These are phyloP conservation scores for Ischnus inquisitorius DNA, from an alignment of 2,888 invertebrate species.

Conservation along the genomic window DNA sequence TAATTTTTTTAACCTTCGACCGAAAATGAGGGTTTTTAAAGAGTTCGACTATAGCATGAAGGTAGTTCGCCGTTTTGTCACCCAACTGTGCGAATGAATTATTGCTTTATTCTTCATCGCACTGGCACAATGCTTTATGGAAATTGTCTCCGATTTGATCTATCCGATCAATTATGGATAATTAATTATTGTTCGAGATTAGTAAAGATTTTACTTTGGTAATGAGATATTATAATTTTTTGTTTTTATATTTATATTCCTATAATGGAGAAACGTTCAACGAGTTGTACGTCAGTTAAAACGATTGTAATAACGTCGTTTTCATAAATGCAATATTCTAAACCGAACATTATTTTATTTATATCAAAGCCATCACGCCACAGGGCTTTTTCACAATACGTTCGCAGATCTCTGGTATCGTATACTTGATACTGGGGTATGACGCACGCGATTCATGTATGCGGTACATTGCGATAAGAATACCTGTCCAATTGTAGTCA, in stretches of 20 bases:
- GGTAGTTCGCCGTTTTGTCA: too few relatives aligned
- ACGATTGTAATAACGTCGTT: neutral
- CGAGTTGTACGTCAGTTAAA: neutral
- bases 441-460: conserved; percentile 28
- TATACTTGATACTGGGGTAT: conserved; percentile 19
- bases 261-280: neutral
- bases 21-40: too few relatives aligned
- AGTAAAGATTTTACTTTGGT: too few relatives aligned
- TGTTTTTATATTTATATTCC: neutral
- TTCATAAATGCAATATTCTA: neutral
- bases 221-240: too few relatives aligned
- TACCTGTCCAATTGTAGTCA: neutral
- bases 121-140: too few relatives aligned
- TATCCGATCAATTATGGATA: neutral
- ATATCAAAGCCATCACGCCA: neutral
- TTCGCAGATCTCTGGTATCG: neutral
- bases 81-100: too few relatives aligned
- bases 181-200: too few relatives aligned
- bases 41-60: too few relatives aligned
- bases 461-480: neutral
- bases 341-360: neutral
- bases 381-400: neutral
- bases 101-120: too few relatives aligned
- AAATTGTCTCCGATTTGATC: neutral
- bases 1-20: neutral